A percentile compares a stretch with the other conserved stretches of the same genome.
Evolutionary conservation across 1,140 invertebrate genomes (phyloP).

Genomic region (Brachionus plicatilis): DNA sequence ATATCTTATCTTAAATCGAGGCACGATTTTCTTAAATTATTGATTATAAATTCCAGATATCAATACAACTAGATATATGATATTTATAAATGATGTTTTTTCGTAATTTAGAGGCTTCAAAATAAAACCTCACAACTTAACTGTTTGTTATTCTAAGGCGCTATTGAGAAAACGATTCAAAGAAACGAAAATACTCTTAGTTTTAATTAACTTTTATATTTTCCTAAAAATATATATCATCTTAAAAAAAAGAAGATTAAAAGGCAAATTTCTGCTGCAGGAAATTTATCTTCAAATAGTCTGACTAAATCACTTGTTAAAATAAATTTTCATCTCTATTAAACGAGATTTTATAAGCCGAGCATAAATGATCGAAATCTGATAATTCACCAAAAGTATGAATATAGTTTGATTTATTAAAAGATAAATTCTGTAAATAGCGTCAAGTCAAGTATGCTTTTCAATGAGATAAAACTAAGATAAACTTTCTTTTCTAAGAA

Average conservation of each 20-base stretch:
- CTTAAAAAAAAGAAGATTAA: background rate
- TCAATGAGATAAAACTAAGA: background rate
- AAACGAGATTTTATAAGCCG: background rate
- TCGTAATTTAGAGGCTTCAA: background rate
- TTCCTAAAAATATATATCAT: background rate
- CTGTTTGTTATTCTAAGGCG: background rate
- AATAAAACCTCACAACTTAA: background rate
- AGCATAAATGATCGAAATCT: conserved; percentile 4
- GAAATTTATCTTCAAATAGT: conserved; percentile 1
- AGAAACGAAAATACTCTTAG: background rate
- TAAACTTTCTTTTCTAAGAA: background rate
- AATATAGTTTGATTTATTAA: conserved; percentile 14
- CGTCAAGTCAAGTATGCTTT: conserved; percentile 15
- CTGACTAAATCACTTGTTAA: conserved; percentile 17
- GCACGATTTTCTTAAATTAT: background rate
- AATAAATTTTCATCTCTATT: background rate
- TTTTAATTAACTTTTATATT: background rate
- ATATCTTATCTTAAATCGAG: background rate
- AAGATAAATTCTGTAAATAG: conserved; percentile 5
- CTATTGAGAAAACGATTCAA: background rate
- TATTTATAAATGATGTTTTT: background rate
- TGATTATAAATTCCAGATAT: background rate
- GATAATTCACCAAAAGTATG: background rate
- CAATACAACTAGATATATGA: background rate
- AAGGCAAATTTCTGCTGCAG: background rate